Evolutionary conservation across 1,140 invertebrate genomes (phyloP).

Genomic region (Trichoplusia ni): DNA sequence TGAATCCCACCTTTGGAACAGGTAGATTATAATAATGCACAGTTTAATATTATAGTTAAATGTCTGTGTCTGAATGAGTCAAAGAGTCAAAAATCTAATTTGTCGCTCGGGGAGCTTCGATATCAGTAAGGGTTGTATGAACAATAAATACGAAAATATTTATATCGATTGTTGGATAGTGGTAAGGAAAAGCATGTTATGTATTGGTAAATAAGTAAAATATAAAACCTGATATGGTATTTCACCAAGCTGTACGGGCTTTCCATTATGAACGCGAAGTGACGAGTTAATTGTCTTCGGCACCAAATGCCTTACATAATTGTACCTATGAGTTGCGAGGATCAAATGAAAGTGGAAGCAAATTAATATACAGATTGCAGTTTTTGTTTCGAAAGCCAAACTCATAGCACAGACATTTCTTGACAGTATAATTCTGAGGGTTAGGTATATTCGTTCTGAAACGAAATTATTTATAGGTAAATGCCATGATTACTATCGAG

Average conservation of each 20-base stretch:
- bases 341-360: not conserved
- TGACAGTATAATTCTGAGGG: not conserved
- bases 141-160: too few species aligned
- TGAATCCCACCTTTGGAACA: conserved; percentile 1
- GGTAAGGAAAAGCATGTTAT: not conserved
- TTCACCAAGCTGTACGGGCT: not conserved
- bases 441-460: too few species aligned
- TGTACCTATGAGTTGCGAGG: not conserved
- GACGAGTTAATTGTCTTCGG: not conserved
- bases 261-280: not conserved
- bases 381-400: not conserved
- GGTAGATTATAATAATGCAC: too few species aligned
- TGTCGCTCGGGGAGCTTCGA: too few species aligned
- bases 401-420: not conserved
- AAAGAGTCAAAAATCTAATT: too few species aligned
- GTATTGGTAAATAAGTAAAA: not conserved
- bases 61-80: too few species aligned
- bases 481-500: too few species aligned
- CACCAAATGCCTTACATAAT: too few species aligned
- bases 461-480: too few species aligned
- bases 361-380: not conserved
- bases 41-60: too few species aligned
- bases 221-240: not conserved
- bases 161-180: too few species aligned
- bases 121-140: too few species aligned